Base-by-base conservation (phyloP, 2,888 invertebrate genomes). In the Parnassius smintheus region DNA sequence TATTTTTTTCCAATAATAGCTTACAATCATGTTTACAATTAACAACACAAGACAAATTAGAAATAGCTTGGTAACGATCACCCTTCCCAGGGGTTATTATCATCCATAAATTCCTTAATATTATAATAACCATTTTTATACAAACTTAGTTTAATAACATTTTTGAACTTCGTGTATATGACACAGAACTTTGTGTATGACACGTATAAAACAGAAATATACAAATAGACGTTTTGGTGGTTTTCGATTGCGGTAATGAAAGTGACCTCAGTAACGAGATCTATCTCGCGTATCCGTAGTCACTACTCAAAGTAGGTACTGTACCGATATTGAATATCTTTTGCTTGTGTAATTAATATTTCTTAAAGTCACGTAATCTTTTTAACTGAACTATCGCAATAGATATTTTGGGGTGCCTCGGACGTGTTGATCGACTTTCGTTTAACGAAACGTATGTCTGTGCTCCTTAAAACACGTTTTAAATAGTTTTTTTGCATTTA, bases 241-340 rank as follows among this genome's bases (percentile, higher is more conserved):
- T 52, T 22, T 45, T 44, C n/a, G 51, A 53, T 59, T 53, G 52
- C 46, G 59, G 59, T 52, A 52, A 59, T 22, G 52, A 59, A 59
- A 59, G 59, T 13, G 9, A 52, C 45, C 45, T 13, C 25, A 25
- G 52, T 45, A 51, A 59, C 12, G 9, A 42, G 59, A 59, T 59
- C 59, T 10, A 52, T 45, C 25, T 45, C n/a, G 52, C 42, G 2
- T 46, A 41, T 55, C 55, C 45, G 45, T 52, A 10, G n/a, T 41
- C 13, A 48, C 10, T 10, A 54, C 42, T 42, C 51, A n/a, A n/a
- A 13, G 4, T 18, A 18, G 22, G 18, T 51, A 46, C 25, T 48
- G 53, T 41, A n/a, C 18, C 49, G 60, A 42, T 49, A 60, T 55
- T 22, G n/a, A 18, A 60, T 60, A 55, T 22, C 41, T 12, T 11